Base-by-base conservation (phyloP, 2,888 invertebrate genomes). In the Drosophila sordidula region DNA sequence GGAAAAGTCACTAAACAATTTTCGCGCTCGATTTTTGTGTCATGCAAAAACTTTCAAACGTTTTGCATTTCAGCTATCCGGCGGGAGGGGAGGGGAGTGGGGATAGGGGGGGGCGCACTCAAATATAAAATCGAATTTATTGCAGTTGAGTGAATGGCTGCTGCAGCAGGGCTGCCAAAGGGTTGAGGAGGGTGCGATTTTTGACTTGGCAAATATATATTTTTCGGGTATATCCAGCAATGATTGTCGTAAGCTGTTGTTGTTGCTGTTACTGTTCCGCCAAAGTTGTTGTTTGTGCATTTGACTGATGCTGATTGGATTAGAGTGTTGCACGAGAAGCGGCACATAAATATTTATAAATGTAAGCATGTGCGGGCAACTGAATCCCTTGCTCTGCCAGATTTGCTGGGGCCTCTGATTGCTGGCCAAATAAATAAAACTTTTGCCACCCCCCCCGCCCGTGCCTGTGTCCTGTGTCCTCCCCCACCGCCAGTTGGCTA, bases 1-100 rank as follows among this genome's bases (percentile, higher is more conserved):
- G 26, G 18, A 67, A 78, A 81, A 87, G 77, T 79, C 75, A 77
- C 79, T 72, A 70, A 81, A 84, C 79, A 72, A 83, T 83, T 86
- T 86, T 64, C 59, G 61, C 63, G 74, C 46, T 46, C 36, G 55
- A 59, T 64, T 76, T 67, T 58, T 29, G 75, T 38, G 47, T 36
- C 46, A 38, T 16, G 42, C 42, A 44, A 62, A 56, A 59, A 52
- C 57, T 75, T 79, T 38, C 39, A 36, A 46, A 38, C 57, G 61
- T 68, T 86, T 86, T 79, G 64, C 66, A 79, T 80, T 79, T 36
- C 22, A 55, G 47, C 61, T 50, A 8, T 18, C 32, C 8, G 29
- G 6, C 18, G 42, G 11, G 1, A 0, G 9, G 14, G 5, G 29
- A 2, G 5, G 1, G 39, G 4, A 12, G 11, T 4, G 4, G 3